These are phyloP conservation scores for Sinonovacula constricta DNA, from an alignment of 1,140 invertebrate genomes.

Conservation along the genomic window DNA sequence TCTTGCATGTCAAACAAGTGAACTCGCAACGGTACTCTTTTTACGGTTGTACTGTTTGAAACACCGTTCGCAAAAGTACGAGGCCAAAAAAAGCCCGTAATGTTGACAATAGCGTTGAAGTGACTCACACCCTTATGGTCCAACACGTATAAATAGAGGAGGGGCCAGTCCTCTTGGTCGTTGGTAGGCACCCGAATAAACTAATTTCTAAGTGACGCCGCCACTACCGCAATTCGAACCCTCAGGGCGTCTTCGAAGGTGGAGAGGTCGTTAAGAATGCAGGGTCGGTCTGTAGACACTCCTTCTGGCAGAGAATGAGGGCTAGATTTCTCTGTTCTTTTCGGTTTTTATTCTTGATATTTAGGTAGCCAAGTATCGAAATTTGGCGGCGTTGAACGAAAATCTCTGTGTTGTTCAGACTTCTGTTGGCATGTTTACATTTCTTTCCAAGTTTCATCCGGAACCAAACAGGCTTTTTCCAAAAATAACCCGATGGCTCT, in stretches of 20 bases:
- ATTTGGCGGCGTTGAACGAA: too few relatives aligned
- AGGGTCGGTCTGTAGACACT: constrained; percentile 11
- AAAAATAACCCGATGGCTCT: too few relatives aligned
- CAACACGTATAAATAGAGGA: constrained; percentile 12
- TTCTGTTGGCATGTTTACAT: too few relatives aligned
- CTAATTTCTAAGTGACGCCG: not conserved
- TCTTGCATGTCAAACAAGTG: constrained; percentile 13
- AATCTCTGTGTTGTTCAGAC: too few relatives aligned
- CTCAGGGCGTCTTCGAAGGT: constrained; percentile 15
- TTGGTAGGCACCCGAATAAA: constrained; percentile 1
- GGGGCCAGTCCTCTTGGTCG: constrained; percentile 24
- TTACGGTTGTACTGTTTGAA: constrained; percentile 19
- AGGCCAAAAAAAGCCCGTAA: constrained; percentile 19
- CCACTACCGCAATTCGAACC: constrained; percentile 17
- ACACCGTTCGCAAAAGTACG: constrained; percentile 16
- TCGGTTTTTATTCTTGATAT: not conserved
- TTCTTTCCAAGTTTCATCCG: too few relatives aligned
- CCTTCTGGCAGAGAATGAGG: not conserved
- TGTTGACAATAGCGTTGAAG: constrained; percentile 15
- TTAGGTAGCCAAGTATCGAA: too few relatives aligned
- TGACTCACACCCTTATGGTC: constrained; percentile 26
- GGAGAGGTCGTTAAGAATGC: not conserved
- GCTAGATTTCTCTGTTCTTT: constrained; percentile 15
- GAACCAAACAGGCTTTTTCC: too few relatives aligned
- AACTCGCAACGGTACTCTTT: constrained; percentile 17